A percentile compares a stretch with the other conserved stretches of the same genome.
These are phyloP conservation scores for Alviniconcha strummeri DNA, from an alignment of 2,888 invertebrate species.

Conservation along the genomic window DNA sequence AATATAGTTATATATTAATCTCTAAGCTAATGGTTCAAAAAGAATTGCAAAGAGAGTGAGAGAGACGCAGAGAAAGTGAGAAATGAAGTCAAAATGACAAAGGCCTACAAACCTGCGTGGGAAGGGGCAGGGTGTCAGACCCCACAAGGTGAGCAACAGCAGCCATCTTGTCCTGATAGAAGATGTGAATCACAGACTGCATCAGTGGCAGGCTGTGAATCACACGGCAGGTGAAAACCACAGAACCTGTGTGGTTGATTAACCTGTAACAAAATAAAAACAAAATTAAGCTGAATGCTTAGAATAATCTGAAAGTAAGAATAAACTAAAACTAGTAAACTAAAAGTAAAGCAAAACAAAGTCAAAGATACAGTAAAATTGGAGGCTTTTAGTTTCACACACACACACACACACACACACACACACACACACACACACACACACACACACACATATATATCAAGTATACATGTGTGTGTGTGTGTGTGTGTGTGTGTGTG, in stretches of 20 bases:
- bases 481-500: conserved; percentile 16
- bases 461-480: not conserved
- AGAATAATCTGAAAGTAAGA: conserved; percentile 16
- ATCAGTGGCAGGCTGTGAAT: conserved; percentile 74
- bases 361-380: not conserved
- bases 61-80: too few relatives aligned
- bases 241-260: conserved; percentile 66
- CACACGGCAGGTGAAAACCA: conserved; percentile 73
- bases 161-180: conserved; percentile 71
- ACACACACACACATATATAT: not conserved
- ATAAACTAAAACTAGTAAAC: not conserved
- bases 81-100: not conserved
- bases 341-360: not conserved
- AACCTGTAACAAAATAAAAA: conserved; percentile 52
- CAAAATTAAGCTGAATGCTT: not conserved
- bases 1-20: too few relatives aligned
- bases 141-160: conserved; percentile 75
- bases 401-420: not conserved
- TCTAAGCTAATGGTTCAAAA: too few relatives aligned
- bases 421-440: not conserved
- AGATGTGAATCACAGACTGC: conserved; percentile 75
- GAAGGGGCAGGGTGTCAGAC: conserved; percentile 74
- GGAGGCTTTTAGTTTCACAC: not conserved
- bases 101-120: conserved; percentile 54
- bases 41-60: too few relatives aligned